Conservation (phyloP, 2,888 invertebrate species). For the Ochropleura plecta region DNA sequence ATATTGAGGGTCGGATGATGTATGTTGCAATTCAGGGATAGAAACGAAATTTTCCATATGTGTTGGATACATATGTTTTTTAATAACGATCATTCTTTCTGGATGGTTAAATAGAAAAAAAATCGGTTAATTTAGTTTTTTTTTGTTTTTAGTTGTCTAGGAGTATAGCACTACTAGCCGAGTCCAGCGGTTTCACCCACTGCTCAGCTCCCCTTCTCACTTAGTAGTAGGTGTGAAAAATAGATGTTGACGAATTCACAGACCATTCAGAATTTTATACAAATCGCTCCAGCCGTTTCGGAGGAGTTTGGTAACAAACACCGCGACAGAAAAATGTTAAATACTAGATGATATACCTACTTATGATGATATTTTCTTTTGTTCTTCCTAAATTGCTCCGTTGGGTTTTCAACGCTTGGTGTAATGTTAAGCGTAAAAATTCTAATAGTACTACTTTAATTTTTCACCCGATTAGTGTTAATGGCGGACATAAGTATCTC, state of each 20-base stretch:
- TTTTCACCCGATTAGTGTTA: neutral
- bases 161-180: too few relatives aligned
- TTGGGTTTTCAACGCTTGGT: neutral
- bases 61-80: neutral
- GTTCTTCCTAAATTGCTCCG: neutral
- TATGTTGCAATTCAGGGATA: slow-evolving; percentile 55
- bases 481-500: neutral
- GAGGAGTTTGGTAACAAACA: too few relatives aligned
- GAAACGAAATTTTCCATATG: slow-evolving; percentile 26
- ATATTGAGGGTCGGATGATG: slow-evolving; percentile 58
- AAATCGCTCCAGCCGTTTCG: too few relatives aligned
- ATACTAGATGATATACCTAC: too few relatives aligned
- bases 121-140: too few relatives aligned
- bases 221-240: too few relatives aligned
- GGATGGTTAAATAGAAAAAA: neutral
- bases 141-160: neutral
- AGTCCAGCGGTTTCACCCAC: too few relatives aligned
- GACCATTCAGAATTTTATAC: too few relatives aligned
- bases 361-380: too few relatives aligned
- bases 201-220: too few relatives aligned
- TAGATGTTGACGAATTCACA: too few relatives aligned
- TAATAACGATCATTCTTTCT: neutral
- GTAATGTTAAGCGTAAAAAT: neutral
- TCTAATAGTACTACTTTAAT: neutral
- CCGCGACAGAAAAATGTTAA: too few relatives aligned